A percentile compares a stretch with the other conserved stretches of the same genome.
Evolutionary conservation across 2,113 vertebrate species (phyloP).

Genomic region (Cepphus grylle): DNA sequence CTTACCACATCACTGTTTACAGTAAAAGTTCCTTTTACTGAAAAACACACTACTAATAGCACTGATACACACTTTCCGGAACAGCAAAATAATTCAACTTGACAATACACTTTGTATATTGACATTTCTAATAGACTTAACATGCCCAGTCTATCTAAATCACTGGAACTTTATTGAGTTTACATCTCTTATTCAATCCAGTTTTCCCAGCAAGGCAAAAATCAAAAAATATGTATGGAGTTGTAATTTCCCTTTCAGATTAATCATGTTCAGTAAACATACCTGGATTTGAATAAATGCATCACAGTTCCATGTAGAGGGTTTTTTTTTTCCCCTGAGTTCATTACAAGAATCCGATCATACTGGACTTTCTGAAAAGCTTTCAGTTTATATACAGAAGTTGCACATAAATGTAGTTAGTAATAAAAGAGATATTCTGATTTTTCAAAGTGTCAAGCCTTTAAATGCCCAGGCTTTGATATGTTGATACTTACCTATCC

Average conservation of each 20-base stretch:
- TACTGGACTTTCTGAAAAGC: not conserved
- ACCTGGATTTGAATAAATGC: not conserved
- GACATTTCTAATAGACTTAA: not conserved
- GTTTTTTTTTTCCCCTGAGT: too few relatives aligned
- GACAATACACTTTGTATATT: not conserved
- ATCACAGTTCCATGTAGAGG: not conserved
- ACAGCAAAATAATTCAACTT: not conserved
- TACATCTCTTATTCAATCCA: not conserved
- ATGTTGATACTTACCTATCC: not conserved
- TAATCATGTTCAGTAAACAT: not conserved
- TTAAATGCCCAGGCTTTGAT: not conserved
- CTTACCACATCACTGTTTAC: not conserved
- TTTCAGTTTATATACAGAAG: not conserved
- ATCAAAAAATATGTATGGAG: not conserved
- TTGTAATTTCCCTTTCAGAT: not conserved
- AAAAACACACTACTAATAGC: not conserved
- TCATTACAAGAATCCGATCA: not conserved
- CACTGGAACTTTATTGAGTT: not conserved
- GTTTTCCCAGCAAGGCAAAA: not conserved
- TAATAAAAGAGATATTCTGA: not conserved
- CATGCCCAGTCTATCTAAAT: not conserved
- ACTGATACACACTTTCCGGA: not conserved
- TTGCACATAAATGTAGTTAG: not conserved
- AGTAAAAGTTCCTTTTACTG: not conserved
- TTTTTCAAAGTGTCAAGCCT: not conserved